Conservation (phyloP, 2,797 vertebrate genomes). For the Anolis apletophallus region DNA sequence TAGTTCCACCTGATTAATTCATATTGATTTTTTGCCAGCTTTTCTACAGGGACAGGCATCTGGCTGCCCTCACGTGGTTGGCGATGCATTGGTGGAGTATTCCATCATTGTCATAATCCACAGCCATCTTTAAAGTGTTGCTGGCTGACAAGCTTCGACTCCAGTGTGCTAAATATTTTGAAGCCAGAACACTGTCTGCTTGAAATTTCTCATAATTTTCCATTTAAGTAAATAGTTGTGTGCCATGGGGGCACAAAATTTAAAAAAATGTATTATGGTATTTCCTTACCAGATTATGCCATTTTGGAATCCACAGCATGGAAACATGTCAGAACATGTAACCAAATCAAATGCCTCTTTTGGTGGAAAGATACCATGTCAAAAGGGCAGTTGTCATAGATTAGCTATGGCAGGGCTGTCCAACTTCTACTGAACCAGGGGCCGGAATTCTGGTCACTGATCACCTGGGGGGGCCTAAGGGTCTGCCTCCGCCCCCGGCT, state of each 20-base stretch:
- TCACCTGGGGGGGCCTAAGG: too few relatives aligned
- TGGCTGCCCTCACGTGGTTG: slow-evolving; percentile 5
- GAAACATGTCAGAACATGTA: neutral
- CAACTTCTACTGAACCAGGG: too few relatives aligned
- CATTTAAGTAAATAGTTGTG: neutral
- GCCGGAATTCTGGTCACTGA: too few relatives aligned
- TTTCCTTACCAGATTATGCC: neutral
- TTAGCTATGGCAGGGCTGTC: neutral
- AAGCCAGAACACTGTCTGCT: neutral
- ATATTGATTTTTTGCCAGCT: slow-evolving; percentile 27
- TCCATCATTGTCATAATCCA: neutral
- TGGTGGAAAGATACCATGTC: neutral
- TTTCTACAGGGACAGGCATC: slow-evolving; percentile 24
- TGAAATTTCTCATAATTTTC: neutral
- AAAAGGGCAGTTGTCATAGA: neutral
- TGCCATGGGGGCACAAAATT: neutral
- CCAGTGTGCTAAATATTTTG: slow-evolving; percentile 5
- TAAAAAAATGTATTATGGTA: neutral
- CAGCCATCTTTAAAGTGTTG: neutral
- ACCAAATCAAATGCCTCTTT: neutral
- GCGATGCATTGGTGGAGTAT: neutral
- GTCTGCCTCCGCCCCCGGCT: too few relatives aligned
- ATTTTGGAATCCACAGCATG: neutral
- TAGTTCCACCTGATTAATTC: slow-evolving; percentile 37
- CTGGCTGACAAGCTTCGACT: neutral